A percentile compares a stretch with the other conserved stretches of the same genome.
Evolutionary conservation across 2,888 invertebrate species (phyloP).

Genomic region (Selenia dentaria): DNA sequence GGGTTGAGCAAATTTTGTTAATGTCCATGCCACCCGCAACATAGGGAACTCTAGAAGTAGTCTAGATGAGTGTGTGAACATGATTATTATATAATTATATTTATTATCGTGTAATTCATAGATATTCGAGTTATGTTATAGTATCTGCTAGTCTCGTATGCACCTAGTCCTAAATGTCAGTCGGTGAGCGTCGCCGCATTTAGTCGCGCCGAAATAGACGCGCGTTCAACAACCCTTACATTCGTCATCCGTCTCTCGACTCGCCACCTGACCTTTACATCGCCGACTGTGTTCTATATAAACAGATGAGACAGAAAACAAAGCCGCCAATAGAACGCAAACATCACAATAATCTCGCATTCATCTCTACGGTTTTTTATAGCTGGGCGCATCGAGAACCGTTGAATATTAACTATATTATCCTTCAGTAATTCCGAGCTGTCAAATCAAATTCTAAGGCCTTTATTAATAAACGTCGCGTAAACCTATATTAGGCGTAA

Average conservation of each 20-base stretch:
- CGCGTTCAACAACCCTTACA: slow-evolving; percentile 82
- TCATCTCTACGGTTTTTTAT: slow-evolving; percentile 13
- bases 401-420: slow-evolving; percentile 31
- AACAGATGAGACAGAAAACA: slow-evolving; percentile 34
- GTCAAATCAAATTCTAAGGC: slow-evolving; percentile 70
- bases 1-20: too few species aligned
- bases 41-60: too few species aligned
- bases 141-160: slow-evolving; percentile 60
- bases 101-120: too few species aligned
- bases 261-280: slow-evolving; percentile 66
- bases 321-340: slow-evolving; percentile 41
- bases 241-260: slow-evolving; percentile 64
- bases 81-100: too few species aligned
- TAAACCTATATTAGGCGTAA: too few species aligned
- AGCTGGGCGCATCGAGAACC: slow-evolving; percentile 1
- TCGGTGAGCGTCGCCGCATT: slow-evolving; percentile 75
- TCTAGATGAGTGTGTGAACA: too few species aligned
- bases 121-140: slow-evolving; percentile 10
- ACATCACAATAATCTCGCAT: slow-evolving; percentile 28
- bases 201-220: slow-evolving; percentile 81
- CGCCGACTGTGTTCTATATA: slow-evolving; percentile 41
- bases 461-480: too few species aligned
- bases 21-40: too few species aligned
- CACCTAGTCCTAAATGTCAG: slow-evolving; percentile 82
- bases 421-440: slow-evolving; percentile 42